Base-by-base conservation (phyloP, 2,797 vertebrate species). In the Calcarius lapponicus region DNA sequence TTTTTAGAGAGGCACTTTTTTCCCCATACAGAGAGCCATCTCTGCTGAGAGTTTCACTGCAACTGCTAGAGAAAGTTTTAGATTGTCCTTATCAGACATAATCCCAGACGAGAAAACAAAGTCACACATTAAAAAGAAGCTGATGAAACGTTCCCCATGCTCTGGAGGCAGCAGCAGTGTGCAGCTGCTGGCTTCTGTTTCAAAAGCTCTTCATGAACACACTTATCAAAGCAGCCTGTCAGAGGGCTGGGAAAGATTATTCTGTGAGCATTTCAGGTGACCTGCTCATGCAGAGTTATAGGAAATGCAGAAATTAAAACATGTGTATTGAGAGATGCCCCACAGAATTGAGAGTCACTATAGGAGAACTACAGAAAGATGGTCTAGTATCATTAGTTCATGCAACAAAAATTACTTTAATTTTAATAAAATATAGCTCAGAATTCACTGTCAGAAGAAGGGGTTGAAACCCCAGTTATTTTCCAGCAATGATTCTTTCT, bases 91-190 rank as follows among this genome's bases (percentile, higher is more conserved):
- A 92, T n/a, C 56, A 81, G 67, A 51, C 29, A 26, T 32, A 82
- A 87, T 82, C 74, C 95, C 92, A 87, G 67, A 60, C 4, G 17
- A 96, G 78, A 66, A 96, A 90, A 86, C 86, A 86, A 76, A 95
- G 86, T 13, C 2, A 2, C 17, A 31, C 67, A 45, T 67, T 48
- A 70, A 85, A 95, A 81, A 75, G 83, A 28, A 73, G 25, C 48
- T 29, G 69, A 81, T 56, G 19, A 83, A 92, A 80, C 26, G 36
- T 64, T 85, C 43, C 60, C 47, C 58, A 0, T 34, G 66, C 24
- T 15, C 6, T 1, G 67, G 38, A 83, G 61, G 79, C 10, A 92
- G 47, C 85, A 90, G 94, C 88, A 54, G 79, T 22, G 22, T 40
- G 62, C 75, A 76, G 42, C 43, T 60, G 80, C 53, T 93, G 94